Conservation (phyloP, 2,113 vertebrate species). For the Galeopterus variegatus region DNA sequence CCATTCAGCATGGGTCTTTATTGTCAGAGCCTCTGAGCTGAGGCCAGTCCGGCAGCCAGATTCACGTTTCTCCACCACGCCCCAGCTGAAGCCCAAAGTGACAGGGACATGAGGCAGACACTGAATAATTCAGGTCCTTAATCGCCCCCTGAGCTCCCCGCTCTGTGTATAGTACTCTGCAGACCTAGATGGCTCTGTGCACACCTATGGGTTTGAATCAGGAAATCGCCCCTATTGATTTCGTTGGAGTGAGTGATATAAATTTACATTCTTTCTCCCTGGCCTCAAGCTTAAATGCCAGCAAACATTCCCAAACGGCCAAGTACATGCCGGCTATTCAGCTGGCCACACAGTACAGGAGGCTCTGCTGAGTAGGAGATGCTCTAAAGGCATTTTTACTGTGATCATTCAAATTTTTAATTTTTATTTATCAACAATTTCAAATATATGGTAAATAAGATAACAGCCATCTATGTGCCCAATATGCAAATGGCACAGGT, state of each 20-base stretch:
- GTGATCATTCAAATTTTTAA: not conserved
- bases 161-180: not conserved
- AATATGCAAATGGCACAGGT: not conserved
- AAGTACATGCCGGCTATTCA: not conserved
- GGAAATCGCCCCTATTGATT: constrained; percentile 78
- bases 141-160: not conserved
- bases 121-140: constrained; percentile 60
- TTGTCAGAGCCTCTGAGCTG: constrained; percentile 64
- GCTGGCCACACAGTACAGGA: not conserved
- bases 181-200: not conserved
- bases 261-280: constrained; percentile 70
- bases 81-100: constrained; percentile 49
- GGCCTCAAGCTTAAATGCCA: constrained; percentile 51
- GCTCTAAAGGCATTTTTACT: not conserved
- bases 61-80: not conserved
- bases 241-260: constrained; percentile 26
- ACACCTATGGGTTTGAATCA: constrained; percentile 50
- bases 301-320: not conserved
- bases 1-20: constrained; percentile 52
- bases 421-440: not conserved
- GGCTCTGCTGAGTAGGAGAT: not conserved
- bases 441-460: not conserved
- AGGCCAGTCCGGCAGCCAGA: not conserved
- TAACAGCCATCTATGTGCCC: not conserved
- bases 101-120: not conserved